Evolutionary conservation across 2,797 vertebrate species (phyloP), one percentile per base, ranked within the genome.

Genomic region (Adrianichthys oophorus): DNA sequence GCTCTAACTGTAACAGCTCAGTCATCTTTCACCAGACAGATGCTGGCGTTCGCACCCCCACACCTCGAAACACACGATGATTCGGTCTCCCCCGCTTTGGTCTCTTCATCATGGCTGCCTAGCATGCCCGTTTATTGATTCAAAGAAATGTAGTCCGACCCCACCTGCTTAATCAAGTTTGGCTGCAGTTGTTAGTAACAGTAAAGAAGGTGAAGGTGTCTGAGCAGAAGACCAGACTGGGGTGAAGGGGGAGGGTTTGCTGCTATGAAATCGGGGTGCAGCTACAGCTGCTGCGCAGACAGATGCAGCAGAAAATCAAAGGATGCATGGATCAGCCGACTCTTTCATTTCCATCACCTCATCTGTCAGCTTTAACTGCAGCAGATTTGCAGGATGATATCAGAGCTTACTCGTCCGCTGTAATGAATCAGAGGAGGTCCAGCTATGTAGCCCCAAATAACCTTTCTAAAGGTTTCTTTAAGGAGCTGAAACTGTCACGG

Each of bases 21-120:
- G 81, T 87, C 87, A 83, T 85, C 79, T 79, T 79, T 74, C 80
- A 76, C 51, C 2, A 68, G 78, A 83, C 85, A 85, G 77, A 87
- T 74, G 81, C 75, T 42, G 72, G 59, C 52, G 50, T 64, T 70
- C 74, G 47, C 46, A 15, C 12, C 32, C 58, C 18, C 32, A 14
- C 55, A 17, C 24, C 24, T 24, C 7, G 55, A 24, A 37, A 48
- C 51, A 62, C 52, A 58, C 61, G 23, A 48, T 1, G 19, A 57
- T 26, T n/a, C 65, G 37, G 18, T 51, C 61, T 4, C 47, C 50
- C 26, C 23, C 45, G 18, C 21, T 37, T 45, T 3, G 3, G 16
- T 47, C 78, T 72, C 84, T 82, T 72, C 29, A 75, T 81, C 85
- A 85, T 60, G 49, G 72, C 81, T 71, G 79, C 76, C 74, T 55